Conservation (phyloP, 1,140 invertebrate genomes). For the Laupala kohalensis region DNA sequence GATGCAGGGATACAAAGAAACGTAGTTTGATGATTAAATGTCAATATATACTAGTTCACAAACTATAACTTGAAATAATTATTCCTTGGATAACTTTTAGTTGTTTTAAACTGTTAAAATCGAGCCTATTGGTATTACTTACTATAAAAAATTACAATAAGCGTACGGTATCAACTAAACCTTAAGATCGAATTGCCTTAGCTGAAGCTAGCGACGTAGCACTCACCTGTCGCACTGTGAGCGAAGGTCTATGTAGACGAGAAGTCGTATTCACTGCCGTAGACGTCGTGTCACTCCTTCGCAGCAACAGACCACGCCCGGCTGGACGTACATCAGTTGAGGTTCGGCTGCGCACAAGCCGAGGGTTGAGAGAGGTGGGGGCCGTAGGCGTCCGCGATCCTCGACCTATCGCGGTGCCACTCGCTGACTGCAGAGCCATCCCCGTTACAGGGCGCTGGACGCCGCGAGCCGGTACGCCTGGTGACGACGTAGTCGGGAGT, state of each 20-base stretch:
- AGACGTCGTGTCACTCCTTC: neutral
- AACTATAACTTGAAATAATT: too few species aligned
- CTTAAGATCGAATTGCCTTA: too few species aligned
- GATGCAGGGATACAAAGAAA: too few species aligned
- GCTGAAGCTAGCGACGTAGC: neutral
- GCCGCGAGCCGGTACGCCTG: neutral
- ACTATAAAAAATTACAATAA: too few species aligned
- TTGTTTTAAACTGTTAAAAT: too few species aligned
- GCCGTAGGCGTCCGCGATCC: neutral
- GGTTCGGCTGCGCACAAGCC: slow-evolving; percentile 8
- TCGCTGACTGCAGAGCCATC: neutral
- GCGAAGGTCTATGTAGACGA: neutral
- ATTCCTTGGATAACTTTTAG: too few species aligned
- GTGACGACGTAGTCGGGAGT: neutral
- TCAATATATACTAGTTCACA: too few species aligned
- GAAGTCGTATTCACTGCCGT: neutral
- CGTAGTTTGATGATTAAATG: too few species aligned
- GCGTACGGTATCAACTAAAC: too few species aligned
- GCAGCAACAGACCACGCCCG: neutral
- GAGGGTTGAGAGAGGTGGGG: neutral
- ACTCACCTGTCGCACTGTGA: slow-evolving; percentile 1
- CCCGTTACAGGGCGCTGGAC: neutral
- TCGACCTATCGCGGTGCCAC: slow-evolving; percentile 6
- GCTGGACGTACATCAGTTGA: slow-evolving; percentile 5
- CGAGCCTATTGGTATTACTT: too few species aligned